Evolutionary conservation across 2,888 invertebrate genomes (phyloP).

Genomic region (Venustoraphidia nigricollis): DNA sequence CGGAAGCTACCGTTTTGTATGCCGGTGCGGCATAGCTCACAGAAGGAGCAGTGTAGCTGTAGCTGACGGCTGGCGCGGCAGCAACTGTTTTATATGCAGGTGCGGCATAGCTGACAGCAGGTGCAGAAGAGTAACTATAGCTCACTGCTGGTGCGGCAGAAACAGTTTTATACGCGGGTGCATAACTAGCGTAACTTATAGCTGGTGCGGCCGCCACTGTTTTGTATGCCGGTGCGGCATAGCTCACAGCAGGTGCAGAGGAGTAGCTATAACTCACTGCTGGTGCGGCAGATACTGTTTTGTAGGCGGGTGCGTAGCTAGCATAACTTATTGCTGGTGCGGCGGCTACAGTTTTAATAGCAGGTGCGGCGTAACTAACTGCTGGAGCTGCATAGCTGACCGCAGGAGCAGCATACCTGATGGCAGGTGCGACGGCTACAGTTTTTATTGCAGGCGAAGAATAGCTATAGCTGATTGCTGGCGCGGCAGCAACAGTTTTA

Average conservation of each 20-base stretch:
- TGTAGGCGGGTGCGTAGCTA: not conserved
- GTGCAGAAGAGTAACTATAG: not conserved
- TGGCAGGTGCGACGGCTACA: not conserved
- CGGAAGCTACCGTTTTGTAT: not conserved
- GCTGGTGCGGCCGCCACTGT: not conserved
- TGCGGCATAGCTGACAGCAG: slow-evolving; percentile 9
- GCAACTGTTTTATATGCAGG: not conserved
- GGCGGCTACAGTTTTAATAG: not conserved
- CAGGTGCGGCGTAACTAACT: slow-evolving; percentile 9
- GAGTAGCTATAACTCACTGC: not conserved
- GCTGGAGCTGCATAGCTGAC: slow-evolving; percentile 18
- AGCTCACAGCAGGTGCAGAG: slow-evolving; percentile 1
- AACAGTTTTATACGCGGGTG: slow-evolving; percentile 2
- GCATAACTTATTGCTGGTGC: not conserved
- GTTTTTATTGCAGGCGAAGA: not conserved
- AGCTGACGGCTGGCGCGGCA: not conserved
- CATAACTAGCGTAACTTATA: slow-evolving; percentile 11
- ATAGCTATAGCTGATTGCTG: slow-evolving; percentile 1
- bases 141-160: slow-evolving; percentile 9
- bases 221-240: not conserved
- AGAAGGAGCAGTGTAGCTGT: not conserved
- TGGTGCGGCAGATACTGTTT: not conserved
- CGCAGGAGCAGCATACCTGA: slow-evolving; percentile 15
- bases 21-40: slow-evolving; percentile 9
- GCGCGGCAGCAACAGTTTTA: not conserved